Base-by-base conservation (phyloP, 1,140 invertebrate genomes). In the Zaprionus capensis region DNA sequence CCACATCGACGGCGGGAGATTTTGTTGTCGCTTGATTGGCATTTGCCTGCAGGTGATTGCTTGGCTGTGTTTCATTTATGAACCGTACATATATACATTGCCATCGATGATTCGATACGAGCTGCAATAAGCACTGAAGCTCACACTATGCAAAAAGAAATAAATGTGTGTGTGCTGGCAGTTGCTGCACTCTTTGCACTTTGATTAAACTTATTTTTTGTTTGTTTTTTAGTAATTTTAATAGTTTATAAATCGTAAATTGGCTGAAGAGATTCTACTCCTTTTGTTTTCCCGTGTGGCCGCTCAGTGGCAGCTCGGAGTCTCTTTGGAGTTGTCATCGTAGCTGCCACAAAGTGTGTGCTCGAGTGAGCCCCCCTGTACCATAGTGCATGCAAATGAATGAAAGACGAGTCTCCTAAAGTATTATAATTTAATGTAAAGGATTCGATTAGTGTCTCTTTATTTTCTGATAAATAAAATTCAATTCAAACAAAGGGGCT, bases 41-140 rank as follows among this genome's bases (percentile, higher is more conserved):
- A 90, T 77, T 85, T 90, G 70, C 81, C 85, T 88, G 78, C 76
- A 88, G 85, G 85, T 90, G 85, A 88, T 90, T 90, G 78, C 69
- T 77, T 72, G 70, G 64, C 70, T 76, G 84, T 90, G 84, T 85
- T 81, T 81, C 81, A 90, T 85, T 85, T 90, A 90, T 88, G 85
- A 75, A 80, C 51, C 53, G 71, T 79, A 44, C 41, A 24, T 51
- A 5, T 14, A 69, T 20, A 41, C 53, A 71, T 71, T 59, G 67
- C 51, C 49, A 62, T 53, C 65, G 62, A 71, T 70, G 38, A 26
- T 26, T 46, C 5, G 55, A 12, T 76, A 15, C 38, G 28, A 38
- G 38, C 15, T 61, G 5, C 73, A 76, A 51, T 76, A 63, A 76
- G 62, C 55, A 71, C 61, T 64, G 14, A 20, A 36, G 31, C 12